These are phyloP conservation scores for Lithophane semibrunnea DNA, from an alignment of 2,888 invertebrate species.

Conservation along the genomic window DNA sequence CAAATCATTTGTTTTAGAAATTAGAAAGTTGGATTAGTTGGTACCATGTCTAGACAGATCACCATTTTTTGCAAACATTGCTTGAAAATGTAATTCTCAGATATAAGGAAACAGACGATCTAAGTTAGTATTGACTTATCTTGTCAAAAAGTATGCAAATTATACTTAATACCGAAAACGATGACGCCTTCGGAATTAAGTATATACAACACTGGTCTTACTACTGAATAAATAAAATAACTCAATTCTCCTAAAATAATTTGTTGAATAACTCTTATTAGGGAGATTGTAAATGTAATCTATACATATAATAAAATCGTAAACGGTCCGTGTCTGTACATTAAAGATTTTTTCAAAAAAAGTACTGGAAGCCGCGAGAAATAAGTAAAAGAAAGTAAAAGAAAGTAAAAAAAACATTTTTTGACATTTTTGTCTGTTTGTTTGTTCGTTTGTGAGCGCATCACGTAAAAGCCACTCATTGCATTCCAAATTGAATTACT, in stretches of 20 bases:
- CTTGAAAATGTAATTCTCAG: neutral
- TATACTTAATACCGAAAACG: neutral
- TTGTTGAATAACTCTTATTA: constrained; percentile 19
- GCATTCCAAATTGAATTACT: no score
- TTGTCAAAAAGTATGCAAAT: neutral
- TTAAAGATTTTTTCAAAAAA: no score
- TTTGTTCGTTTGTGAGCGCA: no score
- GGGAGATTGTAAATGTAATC: constrained; percentile 11
- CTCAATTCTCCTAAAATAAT: neutral
- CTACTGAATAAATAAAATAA: no score
- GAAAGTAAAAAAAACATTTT: no score
- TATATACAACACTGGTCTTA: neutral
- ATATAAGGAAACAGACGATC: neutral
- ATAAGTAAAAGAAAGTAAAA: no score
- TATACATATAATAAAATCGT: no score
- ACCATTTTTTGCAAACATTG: neutral
- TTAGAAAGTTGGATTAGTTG: neutral
- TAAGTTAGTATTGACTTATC: neutral
- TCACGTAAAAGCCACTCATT: no score
- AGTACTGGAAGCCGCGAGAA: no score
- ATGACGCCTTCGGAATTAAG: neutral
- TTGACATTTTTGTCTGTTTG: no score
- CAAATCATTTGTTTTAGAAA: neutral
- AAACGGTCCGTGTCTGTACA: no score
- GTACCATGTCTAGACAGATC: neutral